A percentile compares a stretch with the other conserved stretches of the same genome.
Evolutionary conservation across 2,888 invertebrate species (phyloP).

Genomic region (Nyleta sp.): DNA sequence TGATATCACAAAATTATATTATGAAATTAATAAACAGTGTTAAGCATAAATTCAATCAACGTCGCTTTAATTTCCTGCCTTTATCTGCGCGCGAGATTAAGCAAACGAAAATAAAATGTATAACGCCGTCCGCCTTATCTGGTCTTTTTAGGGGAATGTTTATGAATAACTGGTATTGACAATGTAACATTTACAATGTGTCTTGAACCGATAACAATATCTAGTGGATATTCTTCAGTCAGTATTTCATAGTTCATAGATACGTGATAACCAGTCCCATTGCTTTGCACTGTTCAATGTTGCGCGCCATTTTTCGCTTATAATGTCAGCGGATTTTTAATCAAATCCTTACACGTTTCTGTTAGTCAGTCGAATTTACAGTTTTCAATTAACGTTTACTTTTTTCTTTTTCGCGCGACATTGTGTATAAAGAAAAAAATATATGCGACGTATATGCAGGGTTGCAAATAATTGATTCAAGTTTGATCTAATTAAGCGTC

Average conservation of each 20-base stretch:
- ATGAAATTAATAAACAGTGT: neutral
- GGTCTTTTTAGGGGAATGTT: constrained; percentile 10
- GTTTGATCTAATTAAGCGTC: too few relatives aligned
- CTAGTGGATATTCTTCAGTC: constrained; percentile 8
- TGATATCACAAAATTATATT: constrained; percentile 1
- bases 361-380: too few relatives aligned
- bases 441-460: too few relatives aligned
- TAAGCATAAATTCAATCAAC: constrained; percentile 6
- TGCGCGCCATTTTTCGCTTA: neutral
- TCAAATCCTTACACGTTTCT: too few relatives aligned
- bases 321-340: too few relatives aligned
- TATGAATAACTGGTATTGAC: constrained; percentile 36
- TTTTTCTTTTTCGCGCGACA: too few relatives aligned
- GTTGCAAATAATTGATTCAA: too few relatives aligned
- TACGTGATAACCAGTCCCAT: neutral
- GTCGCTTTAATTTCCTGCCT: constrained; percentile 4
- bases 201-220: constrained; percentile 21
- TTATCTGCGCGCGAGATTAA: constrained; percentile 1
- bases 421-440: too few relatives aligned
- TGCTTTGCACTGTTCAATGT: neutral
- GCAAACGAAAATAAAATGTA: neutral
- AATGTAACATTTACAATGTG: constrained; percentile 38
- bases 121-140: neutral
- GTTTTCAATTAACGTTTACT: too few relatives aligned
- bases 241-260: constrained; percentile 11